Evolutionary conservation across 2,113 vertebrate genomes (phyloP).

Genomic region (Cynocephalus volans): DNA sequence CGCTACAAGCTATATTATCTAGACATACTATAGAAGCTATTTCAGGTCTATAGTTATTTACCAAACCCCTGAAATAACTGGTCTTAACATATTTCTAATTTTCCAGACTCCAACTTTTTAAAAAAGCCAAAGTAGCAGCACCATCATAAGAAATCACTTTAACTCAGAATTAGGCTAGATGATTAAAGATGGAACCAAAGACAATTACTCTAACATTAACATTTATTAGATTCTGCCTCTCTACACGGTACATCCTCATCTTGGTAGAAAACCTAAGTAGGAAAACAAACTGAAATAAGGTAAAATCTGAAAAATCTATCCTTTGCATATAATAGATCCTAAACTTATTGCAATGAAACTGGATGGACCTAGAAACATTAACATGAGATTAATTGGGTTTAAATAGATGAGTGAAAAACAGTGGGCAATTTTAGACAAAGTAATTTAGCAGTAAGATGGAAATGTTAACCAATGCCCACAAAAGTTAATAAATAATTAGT

Average conservation of each 20-base stretch:
- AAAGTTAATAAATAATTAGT: conserved; percentile 15
- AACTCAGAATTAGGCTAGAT: conserved; percentile 17
- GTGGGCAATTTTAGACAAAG: background rate
- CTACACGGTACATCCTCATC: background rate
- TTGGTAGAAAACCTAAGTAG: background rate
- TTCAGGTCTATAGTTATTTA: background rate
- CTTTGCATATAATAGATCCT: conserved; percentile 8
- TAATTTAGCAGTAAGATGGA: conserved; percentile 40
- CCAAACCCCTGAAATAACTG: conserved; percentile 16
- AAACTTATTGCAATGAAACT: background rate
- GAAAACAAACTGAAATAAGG: conserved; percentile 40
- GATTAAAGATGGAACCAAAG: conserved; percentile 17
- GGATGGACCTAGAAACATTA: background rate
- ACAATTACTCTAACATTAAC: conserved; percentile 1
- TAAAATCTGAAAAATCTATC: conserved; percentile 28
- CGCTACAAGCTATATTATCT: background rate
- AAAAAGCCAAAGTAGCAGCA: background rate
- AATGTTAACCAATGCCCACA: conserved; percentile 1
- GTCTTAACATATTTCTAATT: background rate
- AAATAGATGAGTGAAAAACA: conserved; percentile 31
- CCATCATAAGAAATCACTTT: background rate
- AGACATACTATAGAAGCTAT: background rate
- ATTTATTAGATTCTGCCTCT: conserved; percentile 12
- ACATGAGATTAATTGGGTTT: background rate
- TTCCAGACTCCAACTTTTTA: background rate